Evolutionary conservation across 2,113 vertebrate genomes (phyloP), one percentile per base, ranked within the genome.

Genomic region (Thalassoma bifasciatum): DNA sequence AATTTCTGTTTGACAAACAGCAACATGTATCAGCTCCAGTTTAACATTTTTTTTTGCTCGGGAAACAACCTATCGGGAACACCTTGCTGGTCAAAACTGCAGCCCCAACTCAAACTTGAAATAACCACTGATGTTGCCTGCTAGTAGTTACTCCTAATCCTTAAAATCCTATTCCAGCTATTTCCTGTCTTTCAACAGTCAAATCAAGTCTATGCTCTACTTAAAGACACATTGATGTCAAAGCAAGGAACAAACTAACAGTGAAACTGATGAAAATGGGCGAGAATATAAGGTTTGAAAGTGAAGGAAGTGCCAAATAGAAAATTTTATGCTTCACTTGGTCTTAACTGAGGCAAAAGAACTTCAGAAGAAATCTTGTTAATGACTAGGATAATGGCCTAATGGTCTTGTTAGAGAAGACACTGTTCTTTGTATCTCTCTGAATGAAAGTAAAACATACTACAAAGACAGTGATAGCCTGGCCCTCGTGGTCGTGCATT

Each of bases 311-410:
- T 34, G 14, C 22, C 23, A 50, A 50, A 26, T n/a, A 6, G 30
- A n/a, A 17, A 46, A 2, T 30, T 13, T n/a, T 49, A 14, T 7
- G 36, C 13, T 49, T n/a, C 62, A 22, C 3, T 8, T 22, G n/a
- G 38, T 9, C 9, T n/a, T 21, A 42, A 30, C 44, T 16, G n/a
- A 71, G 13, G 44, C 1, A 42, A 26, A 40, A 22, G 54, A 70
- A 82, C 75, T 63, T 73, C n/a, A 73, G n/a, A 23, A 61, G 40
- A 66, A 64, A 79, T 38, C 64, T 61, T 66, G 52, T 58, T 82
- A 77, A 77, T 78, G 58, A 78, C n/a, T n/a, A 36, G 24, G 26
- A 59, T 51, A 78, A 66, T 75, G 14, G 42, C 54, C 38, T 59
- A 46, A 62, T 47, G 40, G 37, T 62, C 46, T 61, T 54, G 56